Conservation (phyloP, 2,888 invertebrate genomes). For the Stenchaetothrips biformis region DNA sequence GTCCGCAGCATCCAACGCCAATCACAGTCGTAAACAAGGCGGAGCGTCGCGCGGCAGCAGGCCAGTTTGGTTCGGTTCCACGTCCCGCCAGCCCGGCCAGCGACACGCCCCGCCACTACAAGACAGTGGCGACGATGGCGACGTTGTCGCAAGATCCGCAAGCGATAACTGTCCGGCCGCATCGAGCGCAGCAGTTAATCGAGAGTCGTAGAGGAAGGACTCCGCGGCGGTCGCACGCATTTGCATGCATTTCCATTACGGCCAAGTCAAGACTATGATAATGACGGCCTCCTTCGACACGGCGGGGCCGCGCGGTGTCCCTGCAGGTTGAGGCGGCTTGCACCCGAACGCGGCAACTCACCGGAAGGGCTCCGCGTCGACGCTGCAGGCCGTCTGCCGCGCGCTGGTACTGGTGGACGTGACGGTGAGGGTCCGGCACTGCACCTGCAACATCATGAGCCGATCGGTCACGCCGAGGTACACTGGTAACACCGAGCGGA, state of each 20-base stretch:
- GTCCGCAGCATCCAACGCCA: not conserved
- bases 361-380: conserved; percentile 18
- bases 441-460: conserved; percentile 16
- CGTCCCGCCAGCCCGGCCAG: too few species aligned
- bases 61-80: too few species aligned
- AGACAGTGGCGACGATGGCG: not conserved
- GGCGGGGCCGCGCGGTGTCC: not conserved
- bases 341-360: not conserved
- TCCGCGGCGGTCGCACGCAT: not conserved
- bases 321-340: not conserved
- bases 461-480: conserved; percentile 5
- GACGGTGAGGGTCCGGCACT: conserved; percentile 7
- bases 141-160: conserved; percentile 3
- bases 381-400: conserved; percentile 21
- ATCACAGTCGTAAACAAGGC: conserved; percentile 21
- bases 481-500: not conserved
- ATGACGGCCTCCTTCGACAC: not conserved
- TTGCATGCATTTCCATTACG: conserved; percentile 21
- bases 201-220: not conserved
- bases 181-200: conserved; percentile 18
- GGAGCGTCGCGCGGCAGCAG: not conserved
- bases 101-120: not conserved
- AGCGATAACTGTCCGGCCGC: conserved; percentile 3
- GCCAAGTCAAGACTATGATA: conserved; percentile 1
- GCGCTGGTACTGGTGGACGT: conserved; percentile 19